These are phyloP conservation scores for Asteroscopus sphinx DNA, from an alignment of 2,888 invertebrate species.

Conservation along the genomic window DNA sequence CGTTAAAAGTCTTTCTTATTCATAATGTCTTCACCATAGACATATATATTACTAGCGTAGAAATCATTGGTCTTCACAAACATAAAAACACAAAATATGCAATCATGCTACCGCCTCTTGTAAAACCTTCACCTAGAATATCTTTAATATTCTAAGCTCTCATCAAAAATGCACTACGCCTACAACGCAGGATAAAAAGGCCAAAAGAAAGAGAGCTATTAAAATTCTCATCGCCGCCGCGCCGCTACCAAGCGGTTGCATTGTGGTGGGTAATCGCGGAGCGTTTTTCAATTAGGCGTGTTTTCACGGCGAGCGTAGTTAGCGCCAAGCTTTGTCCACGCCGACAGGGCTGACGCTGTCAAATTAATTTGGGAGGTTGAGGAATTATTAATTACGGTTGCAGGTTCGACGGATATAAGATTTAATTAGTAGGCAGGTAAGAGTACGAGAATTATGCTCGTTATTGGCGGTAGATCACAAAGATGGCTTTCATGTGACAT, in stretches of 20 bases:
- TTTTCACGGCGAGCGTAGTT: constrained; percentile 64
- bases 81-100: no score
- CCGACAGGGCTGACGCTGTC: constrained; percentile 62
- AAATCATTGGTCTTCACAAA: no score
- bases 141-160: constrained; percentile 24
- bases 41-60: no score
- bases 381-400: constrained; percentile 49
- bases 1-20: no score
- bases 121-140: constrained; percentile 7
- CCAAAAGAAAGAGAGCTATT: constrained; percentile 61
- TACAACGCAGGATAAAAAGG: constrained; percentile 44
- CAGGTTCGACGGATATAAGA: constrained; percentile 40
- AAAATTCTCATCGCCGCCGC: constrained; percentile 67
- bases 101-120: background rate
- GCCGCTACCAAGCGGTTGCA: constrained; percentile 56
- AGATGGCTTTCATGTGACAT: constrained; percentile 3
- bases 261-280: constrained; percentile 61
- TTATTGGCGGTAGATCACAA: constrained; percentile 18
- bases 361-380: constrained; percentile 39
- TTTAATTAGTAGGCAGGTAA: constrained; percentile 44
- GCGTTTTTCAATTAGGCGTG: constrained; percentile 70
- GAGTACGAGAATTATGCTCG: constrained; percentile 13
- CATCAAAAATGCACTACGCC: constrained; percentile 20
- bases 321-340: constrained; percentile 64
- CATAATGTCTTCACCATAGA: no score